Percentiles rank a stretch among this genome's conserved stretches.
Conservation (phyloP, 2,113 vertebrate genomes). For the Pomatostomus ruficeps region DNA sequence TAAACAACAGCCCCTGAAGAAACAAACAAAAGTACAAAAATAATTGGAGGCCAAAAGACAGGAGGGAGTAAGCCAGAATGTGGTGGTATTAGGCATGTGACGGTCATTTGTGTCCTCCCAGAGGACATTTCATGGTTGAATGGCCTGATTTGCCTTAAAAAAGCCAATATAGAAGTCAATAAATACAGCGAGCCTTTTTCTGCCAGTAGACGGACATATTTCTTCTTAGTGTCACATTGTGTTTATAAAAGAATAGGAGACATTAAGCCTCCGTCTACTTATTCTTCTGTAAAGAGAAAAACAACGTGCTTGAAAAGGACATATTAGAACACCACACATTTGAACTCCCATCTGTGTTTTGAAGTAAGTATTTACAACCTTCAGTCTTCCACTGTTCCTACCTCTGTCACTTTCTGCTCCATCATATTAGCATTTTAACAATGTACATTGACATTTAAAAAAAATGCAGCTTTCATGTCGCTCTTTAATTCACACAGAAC, state of each 20-base stretch:
- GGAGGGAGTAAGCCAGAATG: neutral
- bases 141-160: neutral
- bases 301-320: neutral
- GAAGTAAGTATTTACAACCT: neutral
- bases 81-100: neutral
- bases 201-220: neutral
- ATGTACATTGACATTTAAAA: neutral
- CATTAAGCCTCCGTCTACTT: neutral
- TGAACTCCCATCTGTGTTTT: neutral
- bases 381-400: neutral
- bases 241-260: neutral
- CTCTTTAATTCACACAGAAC: neutral
- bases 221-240: neutral
- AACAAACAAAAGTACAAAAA: neutral
- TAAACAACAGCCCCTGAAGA: neutral
- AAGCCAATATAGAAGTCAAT: neutral
- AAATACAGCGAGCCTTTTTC: neutral
- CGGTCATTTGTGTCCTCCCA: neutral
- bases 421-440: conserved; percentile 25
- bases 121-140: neutral
- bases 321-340: neutral
- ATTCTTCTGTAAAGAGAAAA: neutral
- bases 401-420: neutral
- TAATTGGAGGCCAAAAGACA: neutral
- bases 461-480: neutral